These are phyloP conservation scores for Anisognathus igniventris DNA, from an alignment of 2,797 vertebrate genomes.

Conservation along the genomic window DNA sequence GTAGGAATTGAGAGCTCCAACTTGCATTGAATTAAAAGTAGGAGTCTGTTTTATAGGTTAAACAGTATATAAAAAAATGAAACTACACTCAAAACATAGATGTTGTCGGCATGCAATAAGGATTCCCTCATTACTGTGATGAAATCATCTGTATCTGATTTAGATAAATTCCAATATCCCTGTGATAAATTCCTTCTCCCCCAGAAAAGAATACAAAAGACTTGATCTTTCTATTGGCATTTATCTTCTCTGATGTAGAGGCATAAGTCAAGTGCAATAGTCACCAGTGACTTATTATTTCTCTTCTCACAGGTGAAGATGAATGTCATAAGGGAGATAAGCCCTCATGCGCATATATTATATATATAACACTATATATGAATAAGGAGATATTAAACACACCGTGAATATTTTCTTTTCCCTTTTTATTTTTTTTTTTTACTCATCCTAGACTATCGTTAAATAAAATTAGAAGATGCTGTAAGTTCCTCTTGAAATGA, in stretches of 20 bases:
- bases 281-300: slow-evolving; percentile 58
- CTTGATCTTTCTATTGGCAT: slow-evolving; percentile 61
- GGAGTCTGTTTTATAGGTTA: neutral
- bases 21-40: slow-evolving; percentile 26
- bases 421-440: neutral
- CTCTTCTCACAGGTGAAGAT: slow-evolving; percentile 60
- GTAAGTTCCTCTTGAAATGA: neutral
- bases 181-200: slow-evolving; percentile 45
- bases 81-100: slow-evolving; percentile 28
- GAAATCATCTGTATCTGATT: slow-evolving; percentile 42
- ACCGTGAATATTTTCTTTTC: neutral
- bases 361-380: neutral
- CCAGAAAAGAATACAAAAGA: slow-evolving; percentile 47
- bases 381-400: slow-evolving; percentile 31
- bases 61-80: slow-evolving; percentile 14
- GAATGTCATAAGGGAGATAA: slow-evolving; percentile 55
- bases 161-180: slow-evolving; percentile 55
- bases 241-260: slow-evolving; percentile 64
- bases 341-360: slow-evolving; percentile 9
- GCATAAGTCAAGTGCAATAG: slow-evolving; percentile 61
- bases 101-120: neutral
- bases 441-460: neutral
- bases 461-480: slow-evolving; percentile 10
- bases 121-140: slow-evolving; percentile 41
- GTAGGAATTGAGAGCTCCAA: neutral